Percentiles rank a stretch among this genome's conserved stretches.
Conservation (phyloP, 2,797 vertebrate species). For the Argyrosomus regius region DNA sequence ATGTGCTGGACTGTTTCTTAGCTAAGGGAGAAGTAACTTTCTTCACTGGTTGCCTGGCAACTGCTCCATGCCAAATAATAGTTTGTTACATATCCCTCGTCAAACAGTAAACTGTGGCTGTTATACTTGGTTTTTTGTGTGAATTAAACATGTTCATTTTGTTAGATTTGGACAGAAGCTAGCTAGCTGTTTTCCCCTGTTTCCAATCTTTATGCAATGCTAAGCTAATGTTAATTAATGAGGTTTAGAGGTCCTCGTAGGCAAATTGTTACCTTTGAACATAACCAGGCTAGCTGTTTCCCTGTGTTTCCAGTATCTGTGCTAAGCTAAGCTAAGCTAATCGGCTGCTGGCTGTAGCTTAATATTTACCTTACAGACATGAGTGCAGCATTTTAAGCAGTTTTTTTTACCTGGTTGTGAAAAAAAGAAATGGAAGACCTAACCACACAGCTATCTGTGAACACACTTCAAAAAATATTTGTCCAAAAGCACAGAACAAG, state of each 20-base stretch:
- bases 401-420: not conserved
- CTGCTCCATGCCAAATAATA: no score
- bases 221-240: not conserved
- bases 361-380: no score
- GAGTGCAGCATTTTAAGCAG: no score
- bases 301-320: not conserved
- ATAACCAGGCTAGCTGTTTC: not conserved
- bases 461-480: slow-evolving; percentile 6
- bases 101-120: not conserved
- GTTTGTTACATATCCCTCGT: no score
- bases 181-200: not conserved
- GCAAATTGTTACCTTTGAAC: not conserved
- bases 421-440: not conserved
- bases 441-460: not conserved
- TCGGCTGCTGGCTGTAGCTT: not conserved
- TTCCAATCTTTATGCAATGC: not conserved
- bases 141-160: not conserved
- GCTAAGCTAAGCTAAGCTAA: slow-evolving; percentile 9
- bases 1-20: no score
- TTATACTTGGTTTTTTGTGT: not conserved
- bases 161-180: not conserved
- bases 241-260: not conserved
- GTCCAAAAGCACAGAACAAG: not conserved
- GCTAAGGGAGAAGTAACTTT: not conserved
- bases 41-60: not conserved